Base-by-base conservation (phyloP, 2,113 vertebrate genomes). In the Cyprinodon tularosa region DNA sequence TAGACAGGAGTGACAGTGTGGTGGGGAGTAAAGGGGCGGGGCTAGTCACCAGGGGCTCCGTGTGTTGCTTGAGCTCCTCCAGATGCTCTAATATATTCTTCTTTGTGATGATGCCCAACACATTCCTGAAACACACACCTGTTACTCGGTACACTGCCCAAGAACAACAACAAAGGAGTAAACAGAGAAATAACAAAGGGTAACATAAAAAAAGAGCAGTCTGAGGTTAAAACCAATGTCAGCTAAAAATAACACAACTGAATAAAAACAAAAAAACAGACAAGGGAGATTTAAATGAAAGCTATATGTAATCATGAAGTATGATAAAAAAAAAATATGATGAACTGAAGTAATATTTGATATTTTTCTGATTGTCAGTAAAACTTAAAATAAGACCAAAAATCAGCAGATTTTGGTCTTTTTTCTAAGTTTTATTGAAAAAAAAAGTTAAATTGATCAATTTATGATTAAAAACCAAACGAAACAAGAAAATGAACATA, bases 61-160 rank as follows among this genome's bases (percentile, higher is more conserved):
- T 93, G 94, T 96, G 95, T 93, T 96, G 96, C 96, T 97, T 97
- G 96, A 98, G 95, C 96, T 98, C 96, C 95, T 99, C 97, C 96
- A 99, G 97, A 95, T 99, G 98, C 86, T 96, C 97, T 99, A 99
- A 97, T 94, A 98, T 98, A 96, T 99, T 98, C 98, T 99, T 99
- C 98, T 98, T 99, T 94, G 98, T 99, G 97, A 99, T 98, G 98
- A 99, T 98, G 93, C 98, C 98, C 97, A 99, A 98, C 95, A 99
- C 95, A 98, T 95, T 98, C 98, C 98, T 99, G 97, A 94, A 99
- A 99, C 96, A 99, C 96, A 99, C 96, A 95, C 96, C 95, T 92
- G 96, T 97, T 96, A 98, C 95, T 96, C 87, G 82, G 90, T 91
- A 94, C 68, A 86, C 75, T 70, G 67, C 73, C 93, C 84, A 67